phyloP scores from a whole-genome alignment of 2,113 vertebrate genomes.

The Corythornis cristatus region DNA sequence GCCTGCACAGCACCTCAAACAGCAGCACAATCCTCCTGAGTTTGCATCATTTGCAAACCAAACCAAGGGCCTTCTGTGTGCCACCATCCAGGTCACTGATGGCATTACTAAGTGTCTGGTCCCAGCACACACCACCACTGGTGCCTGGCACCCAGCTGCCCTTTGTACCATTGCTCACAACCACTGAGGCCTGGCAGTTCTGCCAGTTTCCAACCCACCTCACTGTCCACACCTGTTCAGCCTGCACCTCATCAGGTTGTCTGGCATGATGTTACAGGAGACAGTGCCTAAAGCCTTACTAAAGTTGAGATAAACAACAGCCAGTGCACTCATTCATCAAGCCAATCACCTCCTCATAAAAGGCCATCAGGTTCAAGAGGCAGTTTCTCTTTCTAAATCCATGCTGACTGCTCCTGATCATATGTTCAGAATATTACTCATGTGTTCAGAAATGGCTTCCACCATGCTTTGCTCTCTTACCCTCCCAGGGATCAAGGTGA shows the following conservation, averaged over 20 bases:
- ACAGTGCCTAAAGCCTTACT: background rate
- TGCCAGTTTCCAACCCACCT: background rate
- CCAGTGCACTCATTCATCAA: background rate
- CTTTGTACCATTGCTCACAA: fast-evolving
- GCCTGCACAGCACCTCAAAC: background rate
- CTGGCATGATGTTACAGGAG: background rate
- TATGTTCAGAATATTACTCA: too few species aligned
- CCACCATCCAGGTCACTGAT: background rate
- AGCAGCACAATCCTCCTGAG: background rate
- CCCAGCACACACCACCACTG: background rate
- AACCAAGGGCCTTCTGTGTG: background rate
- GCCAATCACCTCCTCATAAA: fast-evolving
- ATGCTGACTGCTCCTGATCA: fast-evolving
- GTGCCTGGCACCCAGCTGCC: background rate
- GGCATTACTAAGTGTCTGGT: background rate
- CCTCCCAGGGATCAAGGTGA: background rate
- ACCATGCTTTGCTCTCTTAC: background rate
- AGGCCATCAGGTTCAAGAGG: background rate
- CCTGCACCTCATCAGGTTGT: background rate
- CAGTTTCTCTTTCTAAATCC: background rate
- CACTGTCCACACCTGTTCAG: background rate
- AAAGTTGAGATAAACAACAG: background rate
- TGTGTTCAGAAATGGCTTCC: background rate
- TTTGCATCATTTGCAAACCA: background rate
- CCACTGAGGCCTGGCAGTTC: background rate